These are phyloP conservation scores for Salvelinus sp. DNA, from an alignment of 2,113 vertebrate genomes.

Conservation along the genomic window DNA sequence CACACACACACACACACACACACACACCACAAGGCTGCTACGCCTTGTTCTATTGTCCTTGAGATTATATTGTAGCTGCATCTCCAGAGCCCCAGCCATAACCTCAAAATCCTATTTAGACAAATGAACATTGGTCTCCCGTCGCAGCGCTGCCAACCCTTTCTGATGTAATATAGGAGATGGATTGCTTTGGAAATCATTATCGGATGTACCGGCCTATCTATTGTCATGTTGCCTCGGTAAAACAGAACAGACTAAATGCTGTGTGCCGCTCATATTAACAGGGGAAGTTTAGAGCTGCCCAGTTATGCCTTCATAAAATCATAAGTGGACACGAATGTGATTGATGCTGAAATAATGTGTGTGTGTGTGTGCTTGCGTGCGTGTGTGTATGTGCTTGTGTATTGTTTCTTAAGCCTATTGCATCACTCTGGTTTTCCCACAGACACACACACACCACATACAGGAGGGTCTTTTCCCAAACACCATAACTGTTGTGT, in stretches of 20 bases:
- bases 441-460: conserved; percentile 37
- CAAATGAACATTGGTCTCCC: conserved; percentile 53
- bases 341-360: background rate
- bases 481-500: conserved; percentile 68
- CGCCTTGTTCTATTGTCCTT: conserved; percentile 52
- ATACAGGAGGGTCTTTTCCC: conserved; percentile 48
- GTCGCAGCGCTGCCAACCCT: conserved; percentile 24
- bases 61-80: conserved; percentile 49
- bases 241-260: background rate
- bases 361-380: background rate
- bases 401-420: background rate
- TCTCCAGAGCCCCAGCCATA: conserved; percentile 51
- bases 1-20: background rate
- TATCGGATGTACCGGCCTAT: conserved; percentile 6
- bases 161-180: conserved; percentile 45
- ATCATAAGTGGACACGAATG: background rate
- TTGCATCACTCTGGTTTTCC: background rate
- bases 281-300: background rate
- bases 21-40: background rate
- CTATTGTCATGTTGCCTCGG: conserved; percentile 3
- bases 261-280: conserved; percentile 14
- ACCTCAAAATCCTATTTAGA: conserved; percentile 59
- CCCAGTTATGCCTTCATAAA: conserved; percentile 5
- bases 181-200: conserved; percentile 36
- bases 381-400: conserved; percentile 19